These are phyloP conservation scores for Eristalis arbustorum DNA, from an alignment of 2,888 invertebrate genomes.

Conservation along the genomic window DNA sequence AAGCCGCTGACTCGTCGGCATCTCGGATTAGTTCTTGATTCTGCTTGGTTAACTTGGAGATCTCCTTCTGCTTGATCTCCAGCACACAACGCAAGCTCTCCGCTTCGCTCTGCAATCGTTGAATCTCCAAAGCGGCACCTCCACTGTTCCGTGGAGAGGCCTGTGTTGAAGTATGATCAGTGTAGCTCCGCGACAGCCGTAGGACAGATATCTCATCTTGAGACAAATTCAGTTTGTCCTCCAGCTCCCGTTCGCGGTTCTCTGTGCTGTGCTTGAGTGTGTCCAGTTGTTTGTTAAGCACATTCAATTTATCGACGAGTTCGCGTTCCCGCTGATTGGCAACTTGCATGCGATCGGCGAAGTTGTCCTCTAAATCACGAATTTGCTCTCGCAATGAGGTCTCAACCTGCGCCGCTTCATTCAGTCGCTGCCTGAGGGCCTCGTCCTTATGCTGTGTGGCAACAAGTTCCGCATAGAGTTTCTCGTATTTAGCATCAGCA, in stretches of 20 bases:
- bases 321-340: slow-evolving; percentile 76
- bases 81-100: slow-evolving; percentile 93
- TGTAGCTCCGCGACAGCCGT: slow-evolving; percentile 65
- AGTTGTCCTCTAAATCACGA: slow-evolving; percentile 74
- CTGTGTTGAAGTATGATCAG: slow-evolving; percentile 75
- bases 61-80: slow-evolving; percentile 92
- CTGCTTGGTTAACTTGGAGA: slow-evolving; percentile 87
- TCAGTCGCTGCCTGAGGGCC: slow-evolving; percentile 74
- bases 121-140: slow-evolving; percentile 73
- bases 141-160: slow-evolving; percentile 66
- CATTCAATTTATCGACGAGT: slow-evolving; percentile 76
- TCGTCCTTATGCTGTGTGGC: slow-evolving; percentile 77
- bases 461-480: slow-evolving; percentile 79
- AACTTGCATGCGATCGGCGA: slow-evolving; percentile 73
- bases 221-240: slow-evolving; percentile 77
- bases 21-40: slow-evolving; percentile 86
- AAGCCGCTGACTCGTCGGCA: slow-evolving; percentile 87
- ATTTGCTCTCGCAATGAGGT: slow-evolving; percentile 75
- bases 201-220: slow-evolving; percentile 78
- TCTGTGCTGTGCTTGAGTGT: slow-evolving; percentile 75
- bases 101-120: slow-evolving; percentile 86
- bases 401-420: slow-evolving; percentile 73
- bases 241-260: slow-evolving; percentile 76
- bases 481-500: slow-evolving; percentile 74
- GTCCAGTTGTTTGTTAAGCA: slow-evolving; percentile 76